These are phyloP conservation scores for Drosophila ambigua DNA, from an alignment of 1,140 invertebrate species.

Conservation along the genomic window DNA sequence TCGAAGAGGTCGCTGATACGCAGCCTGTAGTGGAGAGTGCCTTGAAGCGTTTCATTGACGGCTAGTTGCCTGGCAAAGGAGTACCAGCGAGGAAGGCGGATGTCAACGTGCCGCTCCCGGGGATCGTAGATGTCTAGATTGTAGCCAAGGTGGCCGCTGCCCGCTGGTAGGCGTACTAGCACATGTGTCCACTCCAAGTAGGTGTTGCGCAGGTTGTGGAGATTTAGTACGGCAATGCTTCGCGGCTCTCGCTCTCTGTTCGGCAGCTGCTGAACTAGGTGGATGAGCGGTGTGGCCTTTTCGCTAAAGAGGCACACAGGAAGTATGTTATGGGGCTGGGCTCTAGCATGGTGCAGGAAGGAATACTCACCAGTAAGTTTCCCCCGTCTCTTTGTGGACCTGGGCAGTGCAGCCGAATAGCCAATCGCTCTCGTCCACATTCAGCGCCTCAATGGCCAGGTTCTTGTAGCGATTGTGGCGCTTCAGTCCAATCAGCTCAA, in stretches of 20 bases:
- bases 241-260: conserved; percentile 78
- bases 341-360: background rate
- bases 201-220: conserved; percentile 86
- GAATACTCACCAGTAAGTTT: conserved; percentile 87
- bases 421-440: conserved; percentile 88
- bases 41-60: conserved; percentile 85
- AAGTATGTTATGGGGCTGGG: background rate
- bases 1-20: conserved; percentile 85
- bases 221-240: conserved; percentile 87
- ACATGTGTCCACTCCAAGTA: conserved; percentile 88
- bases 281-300: conserved; percentile 87
- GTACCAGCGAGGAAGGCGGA: conserved; percentile 85
- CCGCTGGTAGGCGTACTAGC: conserved; percentile 87
- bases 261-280: conserved; percentile 86
- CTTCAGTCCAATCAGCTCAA: conserved; percentile 54
- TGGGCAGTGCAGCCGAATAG: conserved; percentile 89
- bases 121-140: conserved; percentile 88
- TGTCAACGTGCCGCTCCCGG: conserved; percentile 85
- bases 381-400: conserved; percentile 82
- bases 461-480: conserved; percentile 59
- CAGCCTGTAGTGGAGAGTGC: conserved; percentile 85
- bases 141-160: conserved; percentile 86
- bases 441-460: conserved; percentile 70
- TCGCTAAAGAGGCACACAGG: conserved; percentile 77
- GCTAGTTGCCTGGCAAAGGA: conserved; percentile 69